Base-by-base conservation (phyloP, 2,888 invertebrate genomes). In the Trichogramma dendrolimi region DNA sequence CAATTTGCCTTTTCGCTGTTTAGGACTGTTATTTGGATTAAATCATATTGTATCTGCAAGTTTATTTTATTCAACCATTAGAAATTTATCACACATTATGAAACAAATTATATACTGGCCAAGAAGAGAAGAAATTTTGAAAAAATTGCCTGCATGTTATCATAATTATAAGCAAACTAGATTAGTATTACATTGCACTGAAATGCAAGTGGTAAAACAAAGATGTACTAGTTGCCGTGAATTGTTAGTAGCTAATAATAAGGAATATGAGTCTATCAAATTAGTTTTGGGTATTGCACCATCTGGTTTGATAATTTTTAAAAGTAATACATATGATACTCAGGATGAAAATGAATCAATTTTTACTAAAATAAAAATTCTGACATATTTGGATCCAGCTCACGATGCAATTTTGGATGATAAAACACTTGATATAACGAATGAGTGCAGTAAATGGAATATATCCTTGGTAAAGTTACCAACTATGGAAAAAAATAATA, bases 351-450 rank as follows among this genome's bases (percentile, higher is more conserved):
- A 61, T 14, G 43, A n/a, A 4, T 53, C 56, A 11, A 44, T 64
- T 40, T 60, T 64, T 44, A 47, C 46, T 4, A 48, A 64, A 38
- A 60, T 57, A 42, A 52, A 53, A 2, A 50, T 64, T 54, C 14
- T 64, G 27, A 46, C 59, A 1, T 6, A 54, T 7, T 10, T 64
- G 38, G 54, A 64, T 27, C 57, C 60, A 39, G 8, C n/a, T 3
- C 59, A 42, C 47, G 64, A 64, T n/a, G 64, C 64, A 4, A 59
- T 64, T 38, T 60, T 64, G 57, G 46, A 52, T 7, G 62, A 64
- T 39, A 52, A 60, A 38, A 60, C 53, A 10, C 10, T 64, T 27
- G 42, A 61, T 54, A 62, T 64, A 39, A 58, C 61, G 10, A 27
- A 7, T 42, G 62, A 62, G 14, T 64, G 64, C 38, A 43, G 40